Conservation (phyloP, 1,140 invertebrate genomes). For the Drosophila pseudoobscura region DNA sequence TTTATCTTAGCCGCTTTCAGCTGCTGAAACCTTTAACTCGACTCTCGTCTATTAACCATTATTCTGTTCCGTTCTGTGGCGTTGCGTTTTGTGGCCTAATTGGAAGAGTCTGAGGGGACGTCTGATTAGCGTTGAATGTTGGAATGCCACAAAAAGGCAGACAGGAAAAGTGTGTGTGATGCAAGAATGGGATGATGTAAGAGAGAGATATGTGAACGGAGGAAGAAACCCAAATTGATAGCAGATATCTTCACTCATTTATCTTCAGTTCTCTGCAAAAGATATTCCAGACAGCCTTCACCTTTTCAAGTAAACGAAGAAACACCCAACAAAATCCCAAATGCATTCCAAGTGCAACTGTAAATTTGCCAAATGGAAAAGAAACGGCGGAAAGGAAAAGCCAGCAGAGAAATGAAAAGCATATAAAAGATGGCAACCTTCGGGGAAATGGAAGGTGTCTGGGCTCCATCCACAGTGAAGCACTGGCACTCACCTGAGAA, state of each 20-base stretch:
- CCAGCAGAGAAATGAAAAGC: slow-evolving; percentile 16
- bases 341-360: slow-evolving; percentile 39
- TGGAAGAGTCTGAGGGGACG: slow-evolving; percentile 22
- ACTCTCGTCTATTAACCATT: slow-evolving; percentile 42
- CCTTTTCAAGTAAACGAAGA: no score
- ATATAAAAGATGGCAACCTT: background rate
- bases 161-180: background rate
- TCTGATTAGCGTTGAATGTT: no score
- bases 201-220: no score
- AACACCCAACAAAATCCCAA: slow-evolving; percentile 24
- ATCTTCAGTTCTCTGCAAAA: no score
- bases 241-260: no score
- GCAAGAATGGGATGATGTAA: no score
- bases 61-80: slow-evolving; percentile 28
- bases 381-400: slow-evolving; percentile 15
- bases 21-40: slow-evolving; percentile 35
- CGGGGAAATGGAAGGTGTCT: slow-evolving; percentile 16
- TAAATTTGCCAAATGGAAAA: slow-evolving; percentile 34
- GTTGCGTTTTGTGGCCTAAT: slow-evolving; percentile 28
- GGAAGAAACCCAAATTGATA: no score
- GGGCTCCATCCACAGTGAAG: slow-evolving; percentile 9
- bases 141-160: background rate
- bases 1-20: slow-evolving; percentile 45
- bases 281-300: no score
- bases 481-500: slow-evolving; percentile 29